A percentile compares a stretch with the other conserved stretches of the same genome.
Evolutionary conservation across 2,797 vertebrate genomes (phyloP).

Genomic region (Ateles fusciceps): DNA sequence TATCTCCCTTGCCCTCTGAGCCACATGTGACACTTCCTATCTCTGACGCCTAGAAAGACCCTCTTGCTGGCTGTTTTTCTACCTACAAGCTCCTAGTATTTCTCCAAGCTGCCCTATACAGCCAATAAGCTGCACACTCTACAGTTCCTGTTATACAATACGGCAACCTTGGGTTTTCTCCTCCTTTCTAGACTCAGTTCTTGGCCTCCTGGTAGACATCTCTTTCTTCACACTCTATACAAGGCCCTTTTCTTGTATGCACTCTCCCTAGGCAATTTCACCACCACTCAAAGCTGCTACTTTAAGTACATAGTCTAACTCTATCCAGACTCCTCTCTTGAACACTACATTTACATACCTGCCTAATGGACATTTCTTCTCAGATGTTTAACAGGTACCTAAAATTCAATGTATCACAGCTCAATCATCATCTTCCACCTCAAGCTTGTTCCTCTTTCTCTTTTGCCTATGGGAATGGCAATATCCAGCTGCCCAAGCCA

Average conservation of each 20-base stretch:
- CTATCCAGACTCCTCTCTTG: not conserved
- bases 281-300: not conserved
- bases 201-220: not conserved
- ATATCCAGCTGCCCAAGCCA: not conserved
- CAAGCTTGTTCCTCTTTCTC: not conserved
- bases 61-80: not conserved
- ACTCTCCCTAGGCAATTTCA: not conserved
- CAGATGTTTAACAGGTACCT: not conserved
- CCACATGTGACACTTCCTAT: no score
- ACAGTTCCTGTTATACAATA: not conserved
- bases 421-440: not conserved
- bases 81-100: not conserved
- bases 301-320: not conserved
- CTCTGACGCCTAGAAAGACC: not conserved
- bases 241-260: not conserved
- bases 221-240: not conserved
- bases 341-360: not conserved
- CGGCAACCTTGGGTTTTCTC: not conserved
- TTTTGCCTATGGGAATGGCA: not conserved
- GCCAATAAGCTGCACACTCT: not conserved
- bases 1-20: not conserved
- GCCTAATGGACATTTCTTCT: not conserved
- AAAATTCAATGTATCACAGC: conserved; percentile 1
- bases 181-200: not conserved
- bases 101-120: not conserved